Percentiles rank a stretch among this genome's conserved stretches.
Conservation (phyloP, 2,888 invertebrate genomes). For the Toxonevra muliebris region DNA sequence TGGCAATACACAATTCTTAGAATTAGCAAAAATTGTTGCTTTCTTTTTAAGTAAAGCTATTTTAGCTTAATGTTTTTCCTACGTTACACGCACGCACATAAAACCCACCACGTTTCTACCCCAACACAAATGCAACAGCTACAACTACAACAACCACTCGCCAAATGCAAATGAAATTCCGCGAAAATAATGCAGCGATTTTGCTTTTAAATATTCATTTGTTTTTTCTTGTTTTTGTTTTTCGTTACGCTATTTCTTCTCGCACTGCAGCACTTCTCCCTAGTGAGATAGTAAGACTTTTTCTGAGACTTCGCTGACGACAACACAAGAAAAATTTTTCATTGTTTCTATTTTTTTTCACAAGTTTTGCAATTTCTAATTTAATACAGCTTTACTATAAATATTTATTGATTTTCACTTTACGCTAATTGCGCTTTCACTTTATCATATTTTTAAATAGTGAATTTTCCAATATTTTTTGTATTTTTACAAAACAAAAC, state of each 20-base stretch:
- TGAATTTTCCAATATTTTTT: neutral
- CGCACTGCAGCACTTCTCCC: no score
- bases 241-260: no score
- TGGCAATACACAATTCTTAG: no score
- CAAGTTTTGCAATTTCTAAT: neutral
- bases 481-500: slow-evolving; percentile 5
- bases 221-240: no score
- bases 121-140: no score
- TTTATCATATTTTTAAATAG: slow-evolving; percentile 7
- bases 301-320: slow-evolving; percentile 15
- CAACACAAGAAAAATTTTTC: neutral
- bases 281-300: neutral
- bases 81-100: no score
- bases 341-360: neutral
- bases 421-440: neutral
- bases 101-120: no score
- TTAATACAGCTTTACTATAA: neutral
- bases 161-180: neutral
- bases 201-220: no score
- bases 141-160: neutral
- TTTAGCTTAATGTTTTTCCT: no score
- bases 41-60: no score
- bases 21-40: no score
- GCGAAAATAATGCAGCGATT: no score
- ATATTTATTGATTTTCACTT: neutral